phyloP scores from a whole-genome alignment of 1,140 invertebrate species.

The Camponotus pennsylvanicus region DNA sequence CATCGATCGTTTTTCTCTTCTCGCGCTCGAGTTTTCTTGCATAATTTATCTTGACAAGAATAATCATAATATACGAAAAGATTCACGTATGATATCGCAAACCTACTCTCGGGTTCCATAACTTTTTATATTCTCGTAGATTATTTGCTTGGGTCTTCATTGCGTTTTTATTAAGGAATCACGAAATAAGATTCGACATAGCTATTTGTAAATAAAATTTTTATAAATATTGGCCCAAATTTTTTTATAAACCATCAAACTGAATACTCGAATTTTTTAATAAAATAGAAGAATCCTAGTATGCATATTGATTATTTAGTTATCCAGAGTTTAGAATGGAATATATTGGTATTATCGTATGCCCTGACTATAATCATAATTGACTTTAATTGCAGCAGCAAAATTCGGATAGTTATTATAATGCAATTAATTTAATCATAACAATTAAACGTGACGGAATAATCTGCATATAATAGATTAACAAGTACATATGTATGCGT shows the following conservation, averaged over 20 bases:
- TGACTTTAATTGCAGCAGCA: background rate
- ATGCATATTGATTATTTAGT: background rate
- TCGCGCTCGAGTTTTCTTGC: slow-evolving; percentile 9
- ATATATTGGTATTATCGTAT: background rate
- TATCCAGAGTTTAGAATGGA: background rate
- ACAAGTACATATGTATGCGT: background rate
- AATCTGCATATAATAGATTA: background rate
- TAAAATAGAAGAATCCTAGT: background rate
- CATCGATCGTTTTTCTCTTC: background rate
- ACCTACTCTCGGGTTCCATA: background rate
- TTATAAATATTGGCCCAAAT: too few relatives aligned
- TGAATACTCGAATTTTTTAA: background rate
- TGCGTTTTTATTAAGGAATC: background rate
- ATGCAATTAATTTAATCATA: background rate
- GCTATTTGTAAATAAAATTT: background rate
- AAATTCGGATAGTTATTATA: background rate
- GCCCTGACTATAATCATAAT: background rate
- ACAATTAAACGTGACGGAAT: background rate
- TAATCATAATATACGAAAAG: background rate
- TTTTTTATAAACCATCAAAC: too few relatives aligned
- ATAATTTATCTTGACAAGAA: background rate
- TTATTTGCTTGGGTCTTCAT: background rate
- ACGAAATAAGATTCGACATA: background rate
- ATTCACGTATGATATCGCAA: background rate
- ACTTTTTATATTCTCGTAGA: slow-evolving; percentile 6